Conservation (phyloP, 2,797 vertebrate genomes). For the Lithobates sylvaticus region DNA sequence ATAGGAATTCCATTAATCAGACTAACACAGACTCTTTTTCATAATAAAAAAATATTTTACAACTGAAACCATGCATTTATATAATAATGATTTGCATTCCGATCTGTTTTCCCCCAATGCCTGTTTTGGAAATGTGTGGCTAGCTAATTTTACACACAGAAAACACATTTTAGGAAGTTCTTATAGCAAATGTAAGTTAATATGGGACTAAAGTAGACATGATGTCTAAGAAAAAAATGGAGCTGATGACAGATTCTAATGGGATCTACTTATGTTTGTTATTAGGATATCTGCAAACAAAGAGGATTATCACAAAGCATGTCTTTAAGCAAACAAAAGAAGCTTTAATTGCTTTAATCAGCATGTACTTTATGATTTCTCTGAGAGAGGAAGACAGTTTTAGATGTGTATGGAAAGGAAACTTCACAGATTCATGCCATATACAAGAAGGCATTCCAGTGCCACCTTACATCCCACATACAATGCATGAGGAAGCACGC, state of each 20-base stretch:
- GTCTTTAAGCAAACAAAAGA: constrained; percentile 90
- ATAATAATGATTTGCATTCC: constrained; percentile 18
- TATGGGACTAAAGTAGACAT: constrained; percentile 85
- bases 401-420: constrained; percentile 88
- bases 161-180: constrained; percentile 78
- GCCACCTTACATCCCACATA: constrained; percentile 65
- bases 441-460: constrained; percentile 51
- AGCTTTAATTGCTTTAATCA: constrained; percentile 99
- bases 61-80: constrained; percentile 31
- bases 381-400: constrained; percentile 92
- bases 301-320: constrained; percentile 83
- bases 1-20: constrained; percentile 54
- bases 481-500: constrained; percentile 64
- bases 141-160: constrained; percentile 70
- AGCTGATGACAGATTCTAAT: constrained; percentile 97
- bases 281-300: constrained; percentile 96
- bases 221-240: constrained; percentile 88
- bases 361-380: constrained; percentile 90
- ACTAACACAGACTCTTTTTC: constrained; percentile 23
- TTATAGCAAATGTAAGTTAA: constrained; percentile 91
- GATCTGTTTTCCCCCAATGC: not conserved
- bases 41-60: constrained; percentile 13
- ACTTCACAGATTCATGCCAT: constrained; percentile 67
- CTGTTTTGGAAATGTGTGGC: constrained; percentile 73
- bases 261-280: constrained; percentile 95